These are phyloP conservation scores for Galleria mellonella DNA, from an alignment of 1,140 invertebrate genomes.

Conservation along the genomic window DNA sequence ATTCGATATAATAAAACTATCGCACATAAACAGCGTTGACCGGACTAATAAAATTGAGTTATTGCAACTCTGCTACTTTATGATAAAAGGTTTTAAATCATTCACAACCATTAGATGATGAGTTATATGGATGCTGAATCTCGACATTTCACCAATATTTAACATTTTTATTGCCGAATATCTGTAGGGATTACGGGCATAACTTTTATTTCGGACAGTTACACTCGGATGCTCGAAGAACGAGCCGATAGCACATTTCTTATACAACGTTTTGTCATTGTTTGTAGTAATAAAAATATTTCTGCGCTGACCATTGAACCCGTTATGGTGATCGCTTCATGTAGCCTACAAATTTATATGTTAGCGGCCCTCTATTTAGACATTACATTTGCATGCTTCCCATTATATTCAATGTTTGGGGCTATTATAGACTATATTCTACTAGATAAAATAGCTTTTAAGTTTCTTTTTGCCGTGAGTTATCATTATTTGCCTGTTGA, in stretches of 20 bases:
- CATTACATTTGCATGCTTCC: constrained; percentile 67
- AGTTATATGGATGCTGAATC: constrained; percentile 62
- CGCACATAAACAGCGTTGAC: constrained; percentile 56
- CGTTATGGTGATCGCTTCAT: constrained; percentile 66
- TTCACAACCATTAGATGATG: constrained; percentile 70
- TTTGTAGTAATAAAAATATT: constrained; percentile 59
- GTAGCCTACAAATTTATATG: constrained; percentile 57
- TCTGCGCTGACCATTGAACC: constrained; percentile 63
- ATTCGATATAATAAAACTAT: constrained; percentile 57
- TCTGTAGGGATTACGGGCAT: constrained; percentile 50
- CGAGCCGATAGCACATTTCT: constrained; percentile 33
- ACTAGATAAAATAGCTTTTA: constrained; percentile 41
- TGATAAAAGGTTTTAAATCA: constrained; percentile 73
- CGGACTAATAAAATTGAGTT: constrained; percentile 67
- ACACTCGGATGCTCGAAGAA: constrained; percentile 24
- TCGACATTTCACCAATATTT: constrained; percentile 63
- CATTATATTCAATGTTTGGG: constrained; percentile 39
- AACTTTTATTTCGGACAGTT: constrained; percentile 54
- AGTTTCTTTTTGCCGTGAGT: constrained; percentile 52
- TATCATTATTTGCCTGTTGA: constrained; percentile 55
- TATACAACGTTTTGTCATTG: constrained; percentile 45
- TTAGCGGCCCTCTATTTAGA: constrained; percentile 44
- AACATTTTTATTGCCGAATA: constrained; percentile 68
- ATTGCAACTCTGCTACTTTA: constrained; percentile 65
- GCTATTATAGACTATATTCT: constrained; percentile 26